phyloP scores from a whole-genome alignment of 2,113 vertebrate genomes.

The Podocnemis expansa region DNA sequence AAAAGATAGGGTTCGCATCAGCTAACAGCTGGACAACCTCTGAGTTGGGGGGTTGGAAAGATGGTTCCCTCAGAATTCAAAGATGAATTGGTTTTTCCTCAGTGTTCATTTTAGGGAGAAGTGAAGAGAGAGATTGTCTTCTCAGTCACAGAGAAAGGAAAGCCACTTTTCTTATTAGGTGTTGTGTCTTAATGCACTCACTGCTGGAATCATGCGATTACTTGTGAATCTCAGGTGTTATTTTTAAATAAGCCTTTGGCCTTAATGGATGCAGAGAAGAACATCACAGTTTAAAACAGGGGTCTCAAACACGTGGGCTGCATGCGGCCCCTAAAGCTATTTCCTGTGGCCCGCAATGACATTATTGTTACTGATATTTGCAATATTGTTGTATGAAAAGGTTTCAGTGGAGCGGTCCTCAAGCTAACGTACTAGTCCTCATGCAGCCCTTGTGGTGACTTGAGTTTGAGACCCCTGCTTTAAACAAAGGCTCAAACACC shows the following conservation, averaged over 20 bases:
- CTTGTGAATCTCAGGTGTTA: neutral
- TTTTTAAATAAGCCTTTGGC: neutral
- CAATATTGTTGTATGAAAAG: too few relatives aligned
- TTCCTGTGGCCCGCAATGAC: too few relatives aligned
- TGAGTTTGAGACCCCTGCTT: too few relatives aligned
- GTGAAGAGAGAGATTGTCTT: neutral
- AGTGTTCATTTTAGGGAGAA: neutral
- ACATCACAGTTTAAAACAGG: neutral
- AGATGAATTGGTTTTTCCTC: neutral
- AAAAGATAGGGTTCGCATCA: neutral
- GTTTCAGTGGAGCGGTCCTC: too few relatives aligned
- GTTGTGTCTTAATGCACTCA: neutral
- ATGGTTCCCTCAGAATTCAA: neutral
- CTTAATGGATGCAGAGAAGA: neutral
- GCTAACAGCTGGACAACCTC: fast-evolving
- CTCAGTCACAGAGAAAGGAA: fast-evolving
- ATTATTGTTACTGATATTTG: too few relatives aligned
- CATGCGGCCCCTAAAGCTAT: too few relatives aligned
- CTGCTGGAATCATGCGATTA: neutral
- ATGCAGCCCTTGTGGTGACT: too few relatives aligned
- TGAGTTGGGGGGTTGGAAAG: neutral
- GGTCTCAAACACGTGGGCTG: too few relatives aligned
- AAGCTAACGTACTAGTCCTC: too few relatives aligned
- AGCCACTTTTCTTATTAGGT: neutral
- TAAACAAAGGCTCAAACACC: neutral